phyloP scores from a whole-genome alignment of 2,888 invertebrate species.

The Drosophila prostipennis region DNA sequence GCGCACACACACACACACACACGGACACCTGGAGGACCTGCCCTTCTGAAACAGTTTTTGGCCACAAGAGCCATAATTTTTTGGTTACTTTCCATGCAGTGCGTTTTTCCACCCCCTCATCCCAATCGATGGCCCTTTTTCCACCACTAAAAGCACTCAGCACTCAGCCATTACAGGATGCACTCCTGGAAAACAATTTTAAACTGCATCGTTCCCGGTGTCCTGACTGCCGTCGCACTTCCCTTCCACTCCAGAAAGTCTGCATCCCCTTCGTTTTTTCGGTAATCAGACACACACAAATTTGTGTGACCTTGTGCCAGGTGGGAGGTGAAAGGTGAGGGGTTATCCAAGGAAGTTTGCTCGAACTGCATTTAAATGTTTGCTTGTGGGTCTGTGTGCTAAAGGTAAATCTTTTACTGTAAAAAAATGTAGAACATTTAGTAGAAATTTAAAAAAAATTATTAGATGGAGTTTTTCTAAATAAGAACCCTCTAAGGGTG shows the following conservation, averaged over 20 bases:
- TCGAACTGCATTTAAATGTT: slow-evolving; percentile 56
- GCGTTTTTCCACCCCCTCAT: neutral
- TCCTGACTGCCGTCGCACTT: neutral
- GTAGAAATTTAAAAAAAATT: no score
- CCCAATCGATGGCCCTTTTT: slow-evolving; percentile 2
- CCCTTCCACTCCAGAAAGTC: neutral
- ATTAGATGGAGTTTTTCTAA: no score
- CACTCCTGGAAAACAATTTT: slow-evolving; percentile 44
- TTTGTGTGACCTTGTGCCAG: slow-evolving; percentile 38
- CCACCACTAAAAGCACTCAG: slow-evolving; percentile 67
- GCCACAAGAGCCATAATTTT: slow-evolving; percentile 75
- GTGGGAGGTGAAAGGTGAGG: slow-evolving; percentile 5
- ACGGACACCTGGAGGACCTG: slow-evolving; percentile 17
- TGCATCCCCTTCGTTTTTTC: slow-evolving; percentile 22
- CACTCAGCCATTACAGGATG: slow-evolving; percentile 41
- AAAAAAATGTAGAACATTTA: no score
- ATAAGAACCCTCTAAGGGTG: no score
- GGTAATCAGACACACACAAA: slow-evolving; percentile 53
- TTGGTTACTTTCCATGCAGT: slow-evolving; percentile 69
- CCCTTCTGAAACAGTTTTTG: slow-evolving; percentile 60
- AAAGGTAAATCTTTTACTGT: neutral
- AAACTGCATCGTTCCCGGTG: slow-evolving; percentile 51
- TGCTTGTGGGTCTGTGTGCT: slow-evolving; percentile 7
- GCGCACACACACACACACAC: slow-evolving; percentile 12
- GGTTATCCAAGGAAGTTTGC: slow-evolving; percentile 9